Percentiles rank a stretch among this genome's conserved stretches.
Conservation (phyloP, 2,888 invertebrate genomes). For the Panorpa germanica region DNA sequence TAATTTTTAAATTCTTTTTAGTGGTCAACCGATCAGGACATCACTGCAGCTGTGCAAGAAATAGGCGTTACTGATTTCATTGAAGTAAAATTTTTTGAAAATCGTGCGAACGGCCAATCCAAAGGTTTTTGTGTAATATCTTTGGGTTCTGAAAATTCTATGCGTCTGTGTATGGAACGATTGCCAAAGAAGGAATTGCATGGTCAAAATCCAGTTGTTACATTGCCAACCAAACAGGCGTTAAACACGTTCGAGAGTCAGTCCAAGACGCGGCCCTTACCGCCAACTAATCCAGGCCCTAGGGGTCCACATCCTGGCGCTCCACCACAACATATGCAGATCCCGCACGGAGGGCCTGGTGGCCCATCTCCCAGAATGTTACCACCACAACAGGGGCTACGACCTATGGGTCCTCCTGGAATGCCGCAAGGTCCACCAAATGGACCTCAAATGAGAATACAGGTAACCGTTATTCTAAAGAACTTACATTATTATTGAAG, state of each 20-base stretch:
- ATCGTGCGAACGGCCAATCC: constrained; percentile 94
- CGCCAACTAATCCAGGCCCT: constrained; percentile 39
- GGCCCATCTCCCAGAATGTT: constrained; percentile 30
- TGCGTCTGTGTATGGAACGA: constrained; percentile 78
- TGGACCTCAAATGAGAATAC: too few species aligned
- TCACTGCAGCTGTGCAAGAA: constrained; percentile 73
- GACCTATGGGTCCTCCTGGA: constrained; percentile 32
- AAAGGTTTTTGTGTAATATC: constrained; percentile 96
- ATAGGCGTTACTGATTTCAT: constrained; percentile 85
- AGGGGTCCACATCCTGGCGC: constrained; percentile 24
- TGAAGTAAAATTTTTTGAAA: constrained; percentile 99
- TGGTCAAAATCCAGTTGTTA: constrained; percentile 87
- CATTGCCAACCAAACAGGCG: constrained; percentile 84
- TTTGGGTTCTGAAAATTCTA: constrained; percentile 79
- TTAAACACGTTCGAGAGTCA: constrained; percentile 78
- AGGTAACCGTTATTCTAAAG: too few species aligned
- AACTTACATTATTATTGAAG: too few species aligned
- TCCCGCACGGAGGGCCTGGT: constrained; percentile 27
- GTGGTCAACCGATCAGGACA: constrained; percentile 98
- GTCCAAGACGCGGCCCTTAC: constrained; percentile 73
- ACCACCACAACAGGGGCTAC: constrained; percentile 36
- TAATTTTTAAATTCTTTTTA: constrained; percentile 26
- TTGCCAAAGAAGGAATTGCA: constrained; percentile 91
- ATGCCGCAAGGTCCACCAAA: constrained; percentile 23
- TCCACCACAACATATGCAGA: constrained; percentile 29